These are phyloP conservation scores for Cephus sareptanus DNA, from an alignment of 2,888 invertebrate species.

Conservation along the genomic window DNA sequence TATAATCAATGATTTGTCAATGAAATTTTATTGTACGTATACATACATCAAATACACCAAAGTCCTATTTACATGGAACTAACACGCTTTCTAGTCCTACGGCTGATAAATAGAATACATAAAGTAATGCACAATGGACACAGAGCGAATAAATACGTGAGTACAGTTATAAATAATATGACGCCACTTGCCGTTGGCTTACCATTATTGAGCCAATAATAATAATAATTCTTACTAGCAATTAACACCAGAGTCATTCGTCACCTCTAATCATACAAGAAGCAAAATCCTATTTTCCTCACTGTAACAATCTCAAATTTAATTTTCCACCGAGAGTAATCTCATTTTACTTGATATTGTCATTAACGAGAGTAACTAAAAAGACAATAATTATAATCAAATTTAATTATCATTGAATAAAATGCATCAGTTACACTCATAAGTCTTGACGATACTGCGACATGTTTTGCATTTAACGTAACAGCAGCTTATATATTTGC, in stretches of 20 bases:
- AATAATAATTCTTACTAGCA: background rate
- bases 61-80: slow-evolving; percentile 36
- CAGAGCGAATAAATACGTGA: slow-evolving; percentile 16
- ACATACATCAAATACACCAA: slow-evolving; percentile 9
- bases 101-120: slow-evolving; percentile 1
- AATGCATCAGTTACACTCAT: slow-evolving; percentile 75
- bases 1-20: background rate
- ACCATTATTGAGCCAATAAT: background rate
- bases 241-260: background rate
- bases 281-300: background rate
- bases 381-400: background rate
- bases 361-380: background rate
- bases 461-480: slow-evolving; percentile 89
- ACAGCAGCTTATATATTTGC: slow-evolving; percentile 89
- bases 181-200: background rate
- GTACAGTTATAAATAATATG: background rate
- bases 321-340: background rate
- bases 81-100: slow-evolving; percentile 9
- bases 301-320: background rate
- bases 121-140: slow-evolving; percentile 10
- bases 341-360: background rate
- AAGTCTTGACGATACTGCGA: slow-evolving; percentile 75
- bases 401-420: slow-evolving; percentile 1
- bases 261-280: background rate
- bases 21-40: slow-evolving; percentile 1